phyloP scores from a whole-genome alignment of 2,888 invertebrate species.

The Gari tellinella region DNA sequence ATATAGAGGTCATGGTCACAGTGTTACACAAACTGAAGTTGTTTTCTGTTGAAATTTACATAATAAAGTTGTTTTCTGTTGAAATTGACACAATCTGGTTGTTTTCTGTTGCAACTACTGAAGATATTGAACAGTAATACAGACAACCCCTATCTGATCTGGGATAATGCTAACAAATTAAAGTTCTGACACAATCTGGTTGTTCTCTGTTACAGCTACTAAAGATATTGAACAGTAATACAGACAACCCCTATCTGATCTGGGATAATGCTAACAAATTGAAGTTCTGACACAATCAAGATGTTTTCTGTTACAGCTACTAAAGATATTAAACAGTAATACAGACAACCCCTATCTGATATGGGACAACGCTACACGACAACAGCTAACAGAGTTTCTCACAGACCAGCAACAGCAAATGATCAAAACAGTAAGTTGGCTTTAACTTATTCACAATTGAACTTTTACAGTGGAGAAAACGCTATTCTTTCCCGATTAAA shows the following conservation, averaged over 20 bases:
- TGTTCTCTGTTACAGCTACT: slow-evolving; percentile 88
- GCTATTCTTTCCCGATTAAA: too few relatives aligned
- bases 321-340: slow-evolving; percentile 98
- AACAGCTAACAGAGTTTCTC: slow-evolving; percentile 95
- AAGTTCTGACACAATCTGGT: too few relatives aligned
- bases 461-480: too few relatives aligned
- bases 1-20: too few relatives aligned
- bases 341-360: slow-evolving; percentile 97
- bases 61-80: too few relatives aligned
- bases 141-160: slow-evolving; percentile 97
- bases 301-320: slow-evolving; percentile 87
- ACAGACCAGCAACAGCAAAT: slow-evolving; percentile 88
- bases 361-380: slow-evolving; percentile 99
- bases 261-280: slow-evolving; percentile 99
- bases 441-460: too few relatives aligned
- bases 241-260: slow-evolving; percentile 97
- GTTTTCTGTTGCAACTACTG: slow-evolving; percentile 88
- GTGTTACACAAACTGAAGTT: too few relatives aligned
- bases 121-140: slow-evolving; percentile 98
- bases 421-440: slow-evolving; percentile 83
- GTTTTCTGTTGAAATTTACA: too few relatives aligned
- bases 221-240: slow-evolving; percentile 97
- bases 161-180: slow-evolving; percentile 99
- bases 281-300: too few relatives aligned
- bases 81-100: too few relatives aligned